A percentile compares a stretch with the other conserved stretches of the same genome.
Conservation (phyloP, 1,140 invertebrate species). For the Aplysia californica region DNA sequence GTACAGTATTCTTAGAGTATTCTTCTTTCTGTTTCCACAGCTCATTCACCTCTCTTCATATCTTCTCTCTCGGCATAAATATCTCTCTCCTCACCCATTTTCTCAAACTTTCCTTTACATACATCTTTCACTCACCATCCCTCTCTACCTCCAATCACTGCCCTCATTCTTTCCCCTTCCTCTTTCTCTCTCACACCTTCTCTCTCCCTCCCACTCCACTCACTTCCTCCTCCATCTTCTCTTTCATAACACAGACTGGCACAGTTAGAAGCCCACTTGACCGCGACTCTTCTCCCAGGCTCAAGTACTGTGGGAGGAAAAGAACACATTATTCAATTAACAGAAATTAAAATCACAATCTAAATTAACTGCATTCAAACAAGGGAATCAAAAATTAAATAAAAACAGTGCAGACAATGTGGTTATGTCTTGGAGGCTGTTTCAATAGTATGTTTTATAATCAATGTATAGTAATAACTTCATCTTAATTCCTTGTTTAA, state of each 20-base stretch:
- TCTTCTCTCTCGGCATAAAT: neutral
- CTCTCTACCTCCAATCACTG: neutral
- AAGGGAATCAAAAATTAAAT: no score
- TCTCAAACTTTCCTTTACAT: neutral
- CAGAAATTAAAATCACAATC: neutral
- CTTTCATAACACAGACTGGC: slow-evolving; percentile 41
- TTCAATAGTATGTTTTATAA: neutral
- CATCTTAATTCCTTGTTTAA: no score
- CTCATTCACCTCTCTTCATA: no score
- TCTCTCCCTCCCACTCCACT: no score
- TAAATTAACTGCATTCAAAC: no score
- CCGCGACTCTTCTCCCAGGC: slow-evolving; percentile 32
- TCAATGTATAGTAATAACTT: neutral
- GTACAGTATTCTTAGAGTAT: neutral
- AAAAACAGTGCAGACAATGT: slow-evolving; percentile 7
- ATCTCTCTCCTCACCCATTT: neutral
- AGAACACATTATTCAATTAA: slow-evolving; percentile 30
- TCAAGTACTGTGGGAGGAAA: slow-evolving; percentile 39
- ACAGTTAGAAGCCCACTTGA: slow-evolving; percentile 38
- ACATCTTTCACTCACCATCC: neutral
- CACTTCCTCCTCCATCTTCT: slow-evolving; percentile 47
- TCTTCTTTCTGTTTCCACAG: no score
- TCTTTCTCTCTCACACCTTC: no score
- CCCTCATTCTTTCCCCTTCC: no score
- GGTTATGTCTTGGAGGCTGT: neutral